Percentiles rank a stretch among this genome's conserved stretches.
phyloP scores from a whole-genome alignment of 2,113 vertebrate genomes.

The Daubentonia madagascariensis region DNA sequence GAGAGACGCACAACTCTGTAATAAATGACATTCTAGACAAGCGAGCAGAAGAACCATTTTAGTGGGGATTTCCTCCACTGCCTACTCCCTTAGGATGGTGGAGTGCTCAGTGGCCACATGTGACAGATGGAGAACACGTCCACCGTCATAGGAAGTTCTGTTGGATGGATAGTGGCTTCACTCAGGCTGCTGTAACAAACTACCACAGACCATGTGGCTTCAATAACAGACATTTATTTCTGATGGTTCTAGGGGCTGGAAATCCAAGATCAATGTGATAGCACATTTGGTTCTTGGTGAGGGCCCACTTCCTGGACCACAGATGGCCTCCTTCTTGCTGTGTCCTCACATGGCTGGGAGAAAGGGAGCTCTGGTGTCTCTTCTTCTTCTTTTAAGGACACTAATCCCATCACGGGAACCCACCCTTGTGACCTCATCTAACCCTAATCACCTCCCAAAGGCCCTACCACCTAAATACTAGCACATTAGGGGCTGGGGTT shows the following conservation, averaged over 20 bases:
- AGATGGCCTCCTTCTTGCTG: not conserved
- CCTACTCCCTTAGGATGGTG: too few species aligned
- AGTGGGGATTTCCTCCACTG: not conserved
- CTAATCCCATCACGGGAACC: not conserved
- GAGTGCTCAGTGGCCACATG: too few species aligned
- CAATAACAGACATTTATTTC: too few species aligned
- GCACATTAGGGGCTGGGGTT: too few species aligned
- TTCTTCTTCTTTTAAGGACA: not conserved
- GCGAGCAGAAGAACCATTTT: not conserved
- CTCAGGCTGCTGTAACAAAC: too few species aligned
- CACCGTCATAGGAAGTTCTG: accelerated
- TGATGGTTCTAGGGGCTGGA: not conserved
- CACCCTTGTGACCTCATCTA: not conserved
- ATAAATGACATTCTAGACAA: not conserved
- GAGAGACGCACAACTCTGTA: not conserved
- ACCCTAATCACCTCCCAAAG: too few species aligned
- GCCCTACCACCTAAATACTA: not conserved
- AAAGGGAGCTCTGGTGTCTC: not conserved
- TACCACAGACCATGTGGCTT: accelerated
- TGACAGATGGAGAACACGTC: accelerated
- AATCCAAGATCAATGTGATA: not conserved
- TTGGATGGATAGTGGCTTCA: accelerated
- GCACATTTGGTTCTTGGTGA: not conserved
- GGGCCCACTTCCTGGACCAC: too few species aligned
- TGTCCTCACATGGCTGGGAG: not conserved